Evolutionary conservation across 35 echinoderm and acorn worm species (phyloP), one percentile per base, ranked within the genome.

Genomic region (Anneissia japonica): DNA sequence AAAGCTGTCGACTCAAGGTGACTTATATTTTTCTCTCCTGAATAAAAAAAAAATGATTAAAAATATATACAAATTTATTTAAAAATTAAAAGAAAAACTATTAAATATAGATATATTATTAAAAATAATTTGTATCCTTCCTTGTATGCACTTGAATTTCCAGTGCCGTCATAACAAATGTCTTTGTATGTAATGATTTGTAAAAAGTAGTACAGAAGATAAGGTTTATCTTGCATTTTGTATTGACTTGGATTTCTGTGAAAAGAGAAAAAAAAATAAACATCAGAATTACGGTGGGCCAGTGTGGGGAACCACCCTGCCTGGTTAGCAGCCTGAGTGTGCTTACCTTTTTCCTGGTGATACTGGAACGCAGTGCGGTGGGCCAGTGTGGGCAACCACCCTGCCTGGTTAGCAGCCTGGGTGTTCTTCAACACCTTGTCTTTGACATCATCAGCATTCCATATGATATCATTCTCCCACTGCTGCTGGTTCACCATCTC

Each of bases 391-490:
- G 96, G 96, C 0, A 99, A 77, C 96, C 96, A 99, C 1, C 96
- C 96, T 1, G 96, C 96, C 35, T 84, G 73, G 28, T 87, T 91
- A 3, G 46, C 81, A 13, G 92, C 92, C 31, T 86, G 36, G 0
- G 86, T 84, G 45, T 84, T 79, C 28, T 87, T 84, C 26, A 91
- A 39, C 10, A 93, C 78, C 45, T 94, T 99, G 46, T 99, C 96
- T 74, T 99, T 99, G 77, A 86, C 92, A 38, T 99, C 96, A 46
- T 99, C 96, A 0, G 87, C 92, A 74, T 99, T 92, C 96, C 96
- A 99, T 31, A 94, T 85, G 83, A 99, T 83, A 45, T 94, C 92
- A 32, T 90, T 91, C 84, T 99, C 96, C 96, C 96, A 94, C 17
- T 90, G 75, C 29, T 94, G 82, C 81, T 99, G 96, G 33, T 86